phyloP scores from a whole-genome alignment of 2,888 invertebrate genomes.

The Oxycera nigricornis region DNA sequence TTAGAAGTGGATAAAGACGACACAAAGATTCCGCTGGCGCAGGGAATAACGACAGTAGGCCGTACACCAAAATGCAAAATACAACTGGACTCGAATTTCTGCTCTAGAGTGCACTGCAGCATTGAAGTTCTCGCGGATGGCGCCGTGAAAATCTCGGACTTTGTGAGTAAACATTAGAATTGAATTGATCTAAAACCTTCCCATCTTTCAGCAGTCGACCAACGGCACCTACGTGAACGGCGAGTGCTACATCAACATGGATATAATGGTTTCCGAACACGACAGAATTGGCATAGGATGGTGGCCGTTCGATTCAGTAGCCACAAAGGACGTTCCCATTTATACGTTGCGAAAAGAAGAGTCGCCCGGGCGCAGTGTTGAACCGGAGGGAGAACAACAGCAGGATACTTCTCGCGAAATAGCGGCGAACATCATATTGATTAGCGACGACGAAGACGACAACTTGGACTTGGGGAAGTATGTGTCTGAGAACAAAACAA shows the following conservation, averaged over 20 bases:
- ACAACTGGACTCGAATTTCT: conserved; percentile 47
- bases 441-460: conserved; percentile 16
- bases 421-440: not conserved
- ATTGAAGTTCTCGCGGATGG: conserved; percentile 48
- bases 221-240: conserved; percentile 57
- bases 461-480: conserved; percentile 5
- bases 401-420: not conserved
- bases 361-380: not conserved
- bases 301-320: conserved; percentile 9
- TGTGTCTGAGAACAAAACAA: not conserved
- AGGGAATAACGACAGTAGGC: conserved; percentile 54
- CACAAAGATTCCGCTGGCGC: conserved; percentile 47
- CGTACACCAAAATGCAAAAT: conserved; percentile 50
- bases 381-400: too few species aligned
- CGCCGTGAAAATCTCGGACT: conserved; percentile 4
- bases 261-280: conserved; percentile 9
- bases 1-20: conserved; percentile 49
- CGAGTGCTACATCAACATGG: not conserved
- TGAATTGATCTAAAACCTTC: not conserved
- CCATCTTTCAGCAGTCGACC: conserved; percentile 51
- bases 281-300: conserved; percentile 46
- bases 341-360: not conserved
- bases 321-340: not conserved
- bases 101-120: conserved; percentile 55
- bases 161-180: conserved; percentile 5